phyloP scores from a whole-genome alignment of 2,888 invertebrate genomes.

The Chorisops tibialis region DNA sequence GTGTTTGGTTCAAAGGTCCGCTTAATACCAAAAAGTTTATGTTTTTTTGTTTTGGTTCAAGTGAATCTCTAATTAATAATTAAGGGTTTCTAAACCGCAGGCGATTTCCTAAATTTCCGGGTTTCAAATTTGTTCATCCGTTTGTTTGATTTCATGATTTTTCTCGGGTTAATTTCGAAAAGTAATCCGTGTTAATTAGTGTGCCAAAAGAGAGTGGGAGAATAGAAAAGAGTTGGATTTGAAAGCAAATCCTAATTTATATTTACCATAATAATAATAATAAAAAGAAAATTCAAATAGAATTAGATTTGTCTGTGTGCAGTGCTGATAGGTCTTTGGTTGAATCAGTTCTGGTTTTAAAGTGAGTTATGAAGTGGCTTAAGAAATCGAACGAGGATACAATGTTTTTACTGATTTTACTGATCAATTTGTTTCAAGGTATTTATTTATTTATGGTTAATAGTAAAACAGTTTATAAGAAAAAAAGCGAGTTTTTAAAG shows the following conservation, averaged over 20 bases:
- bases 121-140: background rate
- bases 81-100: constrained; percentile 33
- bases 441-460: background rate
- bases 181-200: constrained; percentile 7
- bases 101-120: background rate
- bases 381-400: constrained; percentile 7
- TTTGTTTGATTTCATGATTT: background rate
- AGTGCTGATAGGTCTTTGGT: background rate
- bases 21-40: too few relatives aligned
- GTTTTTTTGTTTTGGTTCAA: too few relatives aligned
- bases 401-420: background rate
- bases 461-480: too few relatives aligned
- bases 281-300: background rate
- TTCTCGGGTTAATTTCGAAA: background rate
- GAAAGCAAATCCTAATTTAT: background rate
- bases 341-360: background rate
- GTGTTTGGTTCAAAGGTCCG: too few relatives aligned
- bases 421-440: constrained; percentile 3
- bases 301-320: constrained; percentile 7
- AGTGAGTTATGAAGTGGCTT: background rate
- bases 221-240: background rate
- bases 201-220: background rate
- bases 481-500: too few relatives aligned
- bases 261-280: background rate
- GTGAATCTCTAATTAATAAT: too few relatives aligned